Conservation (phyloP, 2,888 invertebrate genomes). For the Drosophila falleni region DNA sequence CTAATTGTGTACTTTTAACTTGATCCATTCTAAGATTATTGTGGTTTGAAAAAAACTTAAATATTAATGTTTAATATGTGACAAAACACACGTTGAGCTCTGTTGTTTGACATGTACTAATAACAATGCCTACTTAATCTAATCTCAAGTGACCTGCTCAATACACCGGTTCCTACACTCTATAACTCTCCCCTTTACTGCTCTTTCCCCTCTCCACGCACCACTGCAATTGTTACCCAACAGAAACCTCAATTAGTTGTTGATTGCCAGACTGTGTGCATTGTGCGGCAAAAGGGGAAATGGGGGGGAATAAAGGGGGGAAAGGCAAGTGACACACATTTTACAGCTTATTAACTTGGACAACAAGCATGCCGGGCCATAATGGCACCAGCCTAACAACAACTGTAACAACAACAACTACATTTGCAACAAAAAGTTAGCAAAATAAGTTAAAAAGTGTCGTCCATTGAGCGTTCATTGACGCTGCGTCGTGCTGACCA, state of each 20-base stretch:
- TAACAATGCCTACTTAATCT: constrained; percentile 19
- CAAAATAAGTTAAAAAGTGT: constrained; percentile 45
- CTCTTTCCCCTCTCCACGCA: background rate
- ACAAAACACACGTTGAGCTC: constrained; percentile 8
- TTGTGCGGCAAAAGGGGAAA: background rate
- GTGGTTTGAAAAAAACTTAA: background rate
- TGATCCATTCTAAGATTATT: constrained; percentile 14
- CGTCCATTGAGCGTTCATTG: constrained; percentile 52
- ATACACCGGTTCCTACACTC: background rate
- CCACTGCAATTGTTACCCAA: constrained; percentile 29
- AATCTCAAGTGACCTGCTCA: constrained; percentile 16
- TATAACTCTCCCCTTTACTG: background rate
- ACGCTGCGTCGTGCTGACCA: constrained; percentile 49
- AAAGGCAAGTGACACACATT: constrained; percentile 77
- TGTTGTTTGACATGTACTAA: constrained; percentile 9
- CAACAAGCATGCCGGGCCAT: constrained; percentile 59
- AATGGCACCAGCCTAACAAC: constrained; percentile 32
- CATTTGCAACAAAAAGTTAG: constrained; percentile 26
- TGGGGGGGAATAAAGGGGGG: constrained; percentile 1
- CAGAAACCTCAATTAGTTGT: constrained; percentile 47
- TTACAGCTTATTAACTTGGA: constrained; percentile 81
- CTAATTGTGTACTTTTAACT: background rate
- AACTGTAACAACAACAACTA: constrained; percentile 15
- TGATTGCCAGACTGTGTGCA: constrained; percentile 40
- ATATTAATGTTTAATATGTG: constrained; percentile 2